Conservation (phyloP, 1,140 invertebrate species). For the Drosophila sucinea region DNA sequence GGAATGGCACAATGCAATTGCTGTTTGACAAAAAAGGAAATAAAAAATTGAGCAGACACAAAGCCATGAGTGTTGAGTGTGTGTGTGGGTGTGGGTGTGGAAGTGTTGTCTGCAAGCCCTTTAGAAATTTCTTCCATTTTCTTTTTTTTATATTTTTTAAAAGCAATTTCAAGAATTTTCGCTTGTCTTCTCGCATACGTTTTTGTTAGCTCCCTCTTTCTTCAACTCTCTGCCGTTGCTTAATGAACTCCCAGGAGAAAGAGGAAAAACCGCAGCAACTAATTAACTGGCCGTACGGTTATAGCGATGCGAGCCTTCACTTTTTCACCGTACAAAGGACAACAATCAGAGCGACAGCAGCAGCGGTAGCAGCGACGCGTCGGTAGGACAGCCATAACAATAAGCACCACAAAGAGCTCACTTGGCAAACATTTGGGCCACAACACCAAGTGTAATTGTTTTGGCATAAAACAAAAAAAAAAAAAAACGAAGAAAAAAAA, state of each 20-base stretch:
- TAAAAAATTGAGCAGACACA: conserved; percentile 60
- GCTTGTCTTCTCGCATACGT: conserved; percentile 15
- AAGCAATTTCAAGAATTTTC: conserved; percentile 70
- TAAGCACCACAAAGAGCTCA: conserved; percentile 55
- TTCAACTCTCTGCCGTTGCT: conserved; percentile 27
- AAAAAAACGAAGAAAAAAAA: conserved; percentile 25
- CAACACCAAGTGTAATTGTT: conserved; percentile 69
- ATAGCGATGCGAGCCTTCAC: conserved; percentile 11
- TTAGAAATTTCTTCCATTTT: conserved; percentile 5
- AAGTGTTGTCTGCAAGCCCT: not conserved
- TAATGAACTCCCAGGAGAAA: conserved; percentile 61
- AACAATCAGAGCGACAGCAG: conserved; percentile 47
- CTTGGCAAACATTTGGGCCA: conserved; percentile 53
- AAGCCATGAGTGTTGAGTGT: conserved; percentile 36
- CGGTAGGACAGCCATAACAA: conserved; percentile 36
- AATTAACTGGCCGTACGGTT: conserved; percentile 63
- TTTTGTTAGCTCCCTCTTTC: not conserved
- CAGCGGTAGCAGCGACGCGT: conserved; percentile 3
- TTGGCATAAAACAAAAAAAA: conserved; percentile 52
- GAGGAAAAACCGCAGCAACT: conserved; percentile 52
- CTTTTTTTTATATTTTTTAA: conserved; percentile 39
- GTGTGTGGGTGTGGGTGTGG: conserved; percentile 1
- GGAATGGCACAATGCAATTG: conserved; percentile 73
- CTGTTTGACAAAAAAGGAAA: conserved; percentile 53
- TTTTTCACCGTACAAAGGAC: conserved; percentile 28